Evolutionary conservation across 2,888 invertebrate species (phyloP), one percentile per base, ranked within the genome.

Genomic region (Petrophora chlorosata): DNA sequence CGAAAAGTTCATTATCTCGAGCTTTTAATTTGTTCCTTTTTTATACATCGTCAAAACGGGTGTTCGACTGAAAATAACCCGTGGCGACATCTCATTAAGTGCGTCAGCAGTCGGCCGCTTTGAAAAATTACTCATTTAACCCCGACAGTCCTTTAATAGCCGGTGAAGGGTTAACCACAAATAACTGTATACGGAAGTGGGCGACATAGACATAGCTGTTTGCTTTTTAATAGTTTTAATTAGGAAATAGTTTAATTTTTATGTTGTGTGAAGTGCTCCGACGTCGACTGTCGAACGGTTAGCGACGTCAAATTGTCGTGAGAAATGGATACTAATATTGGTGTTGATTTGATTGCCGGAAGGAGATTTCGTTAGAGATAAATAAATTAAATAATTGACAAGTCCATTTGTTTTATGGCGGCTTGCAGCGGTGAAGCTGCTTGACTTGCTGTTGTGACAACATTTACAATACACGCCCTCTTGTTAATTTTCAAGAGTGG

Each of bases 111-210:
- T 76, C 61, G 66, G 60, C 73, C 73, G 79, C 83, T 87, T 85
- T 90, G 89, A 90, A 81, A 86, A 87, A 90, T 88, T 85, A 88
- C 83, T 83, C 86, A 84, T 88, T 89, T 89, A 86, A 89, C 88
- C 89, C 88, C 80, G 62, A 72, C 79, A 67, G 77, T 83, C 85
- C 84, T 73, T 78, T 88, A 88, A 88, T 86, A 86, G 86, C 77
- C 69, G 79, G 78, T 77, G 81, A 89, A 87, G 89, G 88, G 88
- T 88, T 89, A 88, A 85, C 75, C 85, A 87, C 86, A 86, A 89
- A 89, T 89, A 90, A 82, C 82, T 70, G 52, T 72, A 82, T 77
- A 70, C 88, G 90, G 90, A 90, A 90, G 88, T 81, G 75, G 77
- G 77, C 75, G 79, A 73, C 76, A 67, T 77, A 76, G 69, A 64